Evolutionary conservation across 2,888 invertebrate species (phyloP).

Genomic region (Crematogaster levior): DNA sequence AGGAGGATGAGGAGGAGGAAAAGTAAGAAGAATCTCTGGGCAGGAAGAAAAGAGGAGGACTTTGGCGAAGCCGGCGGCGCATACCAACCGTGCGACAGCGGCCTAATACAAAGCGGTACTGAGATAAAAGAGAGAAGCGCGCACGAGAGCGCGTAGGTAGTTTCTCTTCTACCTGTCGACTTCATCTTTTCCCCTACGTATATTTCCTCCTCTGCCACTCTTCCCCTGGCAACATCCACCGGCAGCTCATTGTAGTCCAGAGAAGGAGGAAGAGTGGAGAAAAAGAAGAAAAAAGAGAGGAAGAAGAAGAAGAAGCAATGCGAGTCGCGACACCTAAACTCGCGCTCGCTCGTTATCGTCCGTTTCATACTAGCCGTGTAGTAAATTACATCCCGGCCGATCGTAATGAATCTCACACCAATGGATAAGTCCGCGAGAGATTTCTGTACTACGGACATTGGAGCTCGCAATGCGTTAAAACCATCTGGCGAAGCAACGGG

Average conservation of each 20-base stretch:
- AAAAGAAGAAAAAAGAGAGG: conserved; percentile 12
- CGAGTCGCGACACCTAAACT: conserved; percentile 67
- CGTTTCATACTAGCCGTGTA: conserved; percentile 61
- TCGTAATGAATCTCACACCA: conserved; percentile 73
- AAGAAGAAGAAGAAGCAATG: conserved; percentile 38
- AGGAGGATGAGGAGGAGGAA: conserved; percentile 33
- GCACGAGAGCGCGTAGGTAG: conserved; percentile 64
- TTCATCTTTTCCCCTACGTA: conserved; percentile 63
- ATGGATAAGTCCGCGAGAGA: conserved; percentile 56
- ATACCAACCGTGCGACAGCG: conserved; percentile 72
- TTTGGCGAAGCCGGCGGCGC: conserved; percentile 68
- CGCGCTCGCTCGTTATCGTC: conserved; percentile 69
- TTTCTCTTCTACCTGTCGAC: conserved; percentile 71
- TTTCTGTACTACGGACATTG: conserved; percentile 39
- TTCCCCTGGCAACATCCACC: conserved; percentile 33
- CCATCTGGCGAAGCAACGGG: conserved; percentile 55
- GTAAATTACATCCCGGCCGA: conserved; percentile 75
- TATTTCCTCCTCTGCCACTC: conserved; percentile 54
- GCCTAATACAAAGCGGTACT: conserved; percentile 70
- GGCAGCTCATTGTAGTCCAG: conserved; percentile 60
- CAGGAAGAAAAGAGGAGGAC: conserved; percentile 67
- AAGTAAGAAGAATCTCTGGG: conserved; percentile 59
- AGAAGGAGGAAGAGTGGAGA: conserved; percentile 25
- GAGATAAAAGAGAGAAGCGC: conserved; percentile 67
- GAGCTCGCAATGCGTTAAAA: conserved; percentile 55